Conservation (phyloP, 2,797 vertebrate genomes). For the Semotilus atromaculatus region DNA sequence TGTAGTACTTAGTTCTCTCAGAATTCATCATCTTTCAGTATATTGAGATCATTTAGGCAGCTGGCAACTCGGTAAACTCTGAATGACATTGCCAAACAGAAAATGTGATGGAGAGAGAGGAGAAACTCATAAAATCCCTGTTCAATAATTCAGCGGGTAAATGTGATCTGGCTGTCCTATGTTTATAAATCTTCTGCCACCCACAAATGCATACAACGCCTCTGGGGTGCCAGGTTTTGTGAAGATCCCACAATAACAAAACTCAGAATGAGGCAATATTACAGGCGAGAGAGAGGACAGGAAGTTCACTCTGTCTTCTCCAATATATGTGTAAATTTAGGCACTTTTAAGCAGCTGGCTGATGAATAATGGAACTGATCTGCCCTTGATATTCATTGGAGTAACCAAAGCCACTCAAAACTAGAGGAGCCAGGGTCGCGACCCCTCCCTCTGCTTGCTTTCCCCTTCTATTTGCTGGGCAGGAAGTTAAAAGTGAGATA, state of each 20-base stretch:
- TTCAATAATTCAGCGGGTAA: constrained; percentile 83
- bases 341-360: constrained; percentile 77
- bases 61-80: constrained; percentile 51
- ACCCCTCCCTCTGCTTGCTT: constrained; percentile 63
- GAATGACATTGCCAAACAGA: constrained; percentile 49
- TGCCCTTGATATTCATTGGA: constrained; percentile 79
- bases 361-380: constrained; percentile 78
- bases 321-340: constrained; percentile 83
- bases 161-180: constrained; percentile 78
- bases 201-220: constrained; percentile 69
- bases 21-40: constrained; percentile 63
- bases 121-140: constrained; percentile 76
- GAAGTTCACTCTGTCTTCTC: constrained; percentile 68
- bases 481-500: constrained; percentile 61
- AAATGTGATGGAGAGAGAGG: constrained; percentile 64
- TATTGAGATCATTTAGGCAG: constrained; percentile 54
- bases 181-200: constrained; percentile 77
- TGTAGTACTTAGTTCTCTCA: constrained; percentile 67
- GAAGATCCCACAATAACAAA: constrained; percentile 47
- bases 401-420: constrained; percentile 75
- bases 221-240: constrained; percentile 45
- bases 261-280: constrained; percentile 37
- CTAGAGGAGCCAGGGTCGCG: constrained; percentile 66
- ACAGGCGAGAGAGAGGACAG: constrained; percentile 9
- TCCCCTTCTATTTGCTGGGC: constrained; percentile 61